These are phyloP conservation scores for Takifugu rubripes DNA, from an alignment of 2,797 vertebrate species.

Conservation along the genomic window DNA sequence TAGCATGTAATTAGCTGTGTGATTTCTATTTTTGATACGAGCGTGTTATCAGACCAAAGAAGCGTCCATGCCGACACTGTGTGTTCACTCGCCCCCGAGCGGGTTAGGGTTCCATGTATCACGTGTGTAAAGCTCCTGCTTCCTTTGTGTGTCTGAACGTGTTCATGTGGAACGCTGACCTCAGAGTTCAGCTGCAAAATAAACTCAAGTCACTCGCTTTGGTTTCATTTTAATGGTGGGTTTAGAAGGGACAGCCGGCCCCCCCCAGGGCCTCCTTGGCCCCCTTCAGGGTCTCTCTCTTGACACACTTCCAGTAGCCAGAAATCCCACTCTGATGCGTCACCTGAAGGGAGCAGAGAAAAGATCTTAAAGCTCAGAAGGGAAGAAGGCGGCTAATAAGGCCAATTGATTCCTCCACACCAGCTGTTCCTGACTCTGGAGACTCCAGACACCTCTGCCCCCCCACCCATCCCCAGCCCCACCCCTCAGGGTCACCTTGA, in stretches of 20 bases:
- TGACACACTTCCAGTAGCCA: conserved; percentile 96
- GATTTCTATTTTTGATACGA: conserved; percentile 82
- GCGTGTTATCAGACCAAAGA: conserved; percentile 78
- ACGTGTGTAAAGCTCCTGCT: conserved; percentile 64
- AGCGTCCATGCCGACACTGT: too few species aligned
- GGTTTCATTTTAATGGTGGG: not conserved
- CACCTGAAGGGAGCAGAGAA: conserved; percentile 72
- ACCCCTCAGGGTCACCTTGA: conserved; percentile 78
- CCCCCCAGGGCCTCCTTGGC: conserved; percentile 86
- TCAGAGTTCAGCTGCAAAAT: too few species aligned
- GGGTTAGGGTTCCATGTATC: conserved; percentile 56
- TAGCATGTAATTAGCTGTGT: conserved; percentile 76
- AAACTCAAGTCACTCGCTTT: too few species aligned
- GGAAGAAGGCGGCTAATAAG: too few species aligned
- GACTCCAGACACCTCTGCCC: too few species aligned
- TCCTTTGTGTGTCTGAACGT: conserved; percentile 68
- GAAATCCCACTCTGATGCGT: conserved; percentile 82
- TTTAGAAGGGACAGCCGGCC: conserved; percentile 79
- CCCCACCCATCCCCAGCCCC: too few species aligned
- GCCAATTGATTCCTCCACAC: too few species aligned
- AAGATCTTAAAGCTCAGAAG: not conserved
- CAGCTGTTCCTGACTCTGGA: too few species aligned
- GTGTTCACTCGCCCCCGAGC: too few species aligned
- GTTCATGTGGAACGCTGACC: conserved; percentile 29
- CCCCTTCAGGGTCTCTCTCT: conserved; percentile 89